phyloP scores from a whole-genome alignment of 2,113 vertebrate species.

The Cyrtonyx montezumae region DNA sequence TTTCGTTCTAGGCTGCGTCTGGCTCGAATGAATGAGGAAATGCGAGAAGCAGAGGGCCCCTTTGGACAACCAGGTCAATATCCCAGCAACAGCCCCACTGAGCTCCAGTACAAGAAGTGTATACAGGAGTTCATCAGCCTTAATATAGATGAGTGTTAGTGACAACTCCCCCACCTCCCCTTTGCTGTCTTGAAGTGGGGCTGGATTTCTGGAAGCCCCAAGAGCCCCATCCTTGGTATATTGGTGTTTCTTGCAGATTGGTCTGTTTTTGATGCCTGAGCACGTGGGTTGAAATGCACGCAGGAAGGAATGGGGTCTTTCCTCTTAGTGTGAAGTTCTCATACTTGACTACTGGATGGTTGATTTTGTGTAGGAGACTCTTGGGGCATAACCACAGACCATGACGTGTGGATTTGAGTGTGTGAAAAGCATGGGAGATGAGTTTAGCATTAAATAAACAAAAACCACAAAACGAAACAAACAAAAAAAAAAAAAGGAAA shows the following conservation, averaged over 20 bases:
- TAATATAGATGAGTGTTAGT: conserved; percentile 92
- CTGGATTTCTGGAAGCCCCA: conserved; percentile 11
- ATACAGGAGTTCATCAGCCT: conserved; percentile 98
- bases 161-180: conserved; percentile 5
- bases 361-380: conserved; percentile 14
- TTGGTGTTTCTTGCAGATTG: conserved; percentile 37
- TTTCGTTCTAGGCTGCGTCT: conserved; percentile 86
- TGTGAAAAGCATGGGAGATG: background rate
- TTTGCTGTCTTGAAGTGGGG: conserved; percentile 21
- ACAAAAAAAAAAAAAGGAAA: background rate
- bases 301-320: conserved; percentile 4
- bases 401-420: background rate
- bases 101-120: conserved; percentile 96
- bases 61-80: conserved; percentile 92
- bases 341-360: conserved; percentile 47
- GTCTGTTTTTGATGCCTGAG: conserved; percentile 45
- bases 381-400: conserved; percentile 10
- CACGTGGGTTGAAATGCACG: background rate
- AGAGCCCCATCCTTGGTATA: conserved; percentile 43
- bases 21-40: conserved; percentile 97
- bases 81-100: conserved; percentile 92
- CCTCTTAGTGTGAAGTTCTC: background rate
- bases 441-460: background rate
- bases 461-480: too few species aligned
- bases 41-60: conserved; percentile 93